A percentile compares a stretch with the other conserved stretches of the same genome.
These are phyloP conservation scores for Scolopax rusticola DNA, from an alignment of 2,797 vertebrate genomes.

Conservation along the genomic window DNA sequence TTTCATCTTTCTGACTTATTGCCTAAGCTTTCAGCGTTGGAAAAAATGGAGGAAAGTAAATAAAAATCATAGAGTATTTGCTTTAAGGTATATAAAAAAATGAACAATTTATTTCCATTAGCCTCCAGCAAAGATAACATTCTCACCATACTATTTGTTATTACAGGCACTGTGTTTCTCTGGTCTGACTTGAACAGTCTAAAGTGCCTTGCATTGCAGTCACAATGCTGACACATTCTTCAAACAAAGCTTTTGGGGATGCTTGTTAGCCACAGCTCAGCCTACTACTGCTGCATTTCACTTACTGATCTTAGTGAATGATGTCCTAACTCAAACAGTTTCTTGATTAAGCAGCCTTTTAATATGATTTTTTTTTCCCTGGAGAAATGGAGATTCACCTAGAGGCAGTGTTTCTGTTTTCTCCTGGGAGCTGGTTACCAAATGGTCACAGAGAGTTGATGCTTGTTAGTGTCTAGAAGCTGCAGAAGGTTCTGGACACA, in stretches of 20 bases:
- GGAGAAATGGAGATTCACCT: background rate
- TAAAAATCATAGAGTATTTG: background rate
- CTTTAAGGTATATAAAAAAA: constrained; percentile 19
- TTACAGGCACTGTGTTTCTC: background rate
- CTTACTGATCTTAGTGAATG: background rate
- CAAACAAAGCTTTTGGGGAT: background rate
- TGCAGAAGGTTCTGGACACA: background rate
- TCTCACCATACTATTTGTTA: background rate
- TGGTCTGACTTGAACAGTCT: background rate
- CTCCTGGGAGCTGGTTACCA: background rate
- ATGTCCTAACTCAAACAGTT: background rate
- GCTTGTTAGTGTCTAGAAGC: background rate
- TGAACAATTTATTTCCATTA: background rate
- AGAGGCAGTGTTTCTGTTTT: background rate
- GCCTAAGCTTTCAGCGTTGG: background rate
- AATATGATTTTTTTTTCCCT: background rate
- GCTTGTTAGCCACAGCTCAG: background rate
- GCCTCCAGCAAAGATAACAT: background rate
- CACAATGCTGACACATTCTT: background rate
- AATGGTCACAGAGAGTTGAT: background rate
- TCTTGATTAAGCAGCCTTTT: background rate
- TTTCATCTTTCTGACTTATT: background rate
- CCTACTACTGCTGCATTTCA: background rate
- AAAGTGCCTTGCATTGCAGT: background rate
- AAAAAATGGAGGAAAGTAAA: background rate